Percentiles rank a stretch among this genome's conserved stretches.
phyloP scores from a whole-genome alignment of 2,797 vertebrate genomes.

The Eurystomus glaucurus region DNA sequence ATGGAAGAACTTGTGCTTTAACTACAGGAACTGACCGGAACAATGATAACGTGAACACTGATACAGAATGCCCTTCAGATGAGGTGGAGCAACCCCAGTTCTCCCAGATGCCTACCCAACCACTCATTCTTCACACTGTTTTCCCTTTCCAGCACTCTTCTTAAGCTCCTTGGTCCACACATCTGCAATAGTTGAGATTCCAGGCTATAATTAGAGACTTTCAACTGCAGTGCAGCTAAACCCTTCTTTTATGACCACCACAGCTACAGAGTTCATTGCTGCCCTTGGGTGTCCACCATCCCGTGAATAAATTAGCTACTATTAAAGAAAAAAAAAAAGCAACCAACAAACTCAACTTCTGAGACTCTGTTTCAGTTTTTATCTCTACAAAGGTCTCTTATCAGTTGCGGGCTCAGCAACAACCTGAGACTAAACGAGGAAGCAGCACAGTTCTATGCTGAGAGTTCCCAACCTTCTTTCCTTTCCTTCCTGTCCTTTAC shows the following conservation, averaged over 20 bases:
- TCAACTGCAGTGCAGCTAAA: background rate
- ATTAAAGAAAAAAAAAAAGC: background rate
- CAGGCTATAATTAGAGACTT: background rate
- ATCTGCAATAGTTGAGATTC: background rate
- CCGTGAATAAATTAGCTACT: constrained; percentile 17
- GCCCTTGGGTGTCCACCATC: constrained; percentile 27
- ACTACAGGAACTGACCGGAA: background rate
- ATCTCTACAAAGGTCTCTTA: background rate
- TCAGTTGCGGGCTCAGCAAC: background rate
- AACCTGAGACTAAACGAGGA: background rate
- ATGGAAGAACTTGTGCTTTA: background rate
- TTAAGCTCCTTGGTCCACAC: background rate
- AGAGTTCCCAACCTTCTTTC: background rate
- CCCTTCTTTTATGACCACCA: background rate
- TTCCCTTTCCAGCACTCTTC: constrained; percentile 30
- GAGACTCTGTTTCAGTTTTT: background rate
- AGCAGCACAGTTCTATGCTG: background rate
- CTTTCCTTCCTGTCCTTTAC: background rate
- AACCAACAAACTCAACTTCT: background rate
- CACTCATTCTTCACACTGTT: background rate
- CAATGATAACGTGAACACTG: background rate
- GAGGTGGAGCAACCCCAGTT: background rate
- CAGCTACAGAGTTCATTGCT: constrained; percentile 40
- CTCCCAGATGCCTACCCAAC: background rate
- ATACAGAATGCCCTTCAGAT: background rate